Conservation (phyloP, 1,140 invertebrate species). For the Drosophila sproati region DNA sequence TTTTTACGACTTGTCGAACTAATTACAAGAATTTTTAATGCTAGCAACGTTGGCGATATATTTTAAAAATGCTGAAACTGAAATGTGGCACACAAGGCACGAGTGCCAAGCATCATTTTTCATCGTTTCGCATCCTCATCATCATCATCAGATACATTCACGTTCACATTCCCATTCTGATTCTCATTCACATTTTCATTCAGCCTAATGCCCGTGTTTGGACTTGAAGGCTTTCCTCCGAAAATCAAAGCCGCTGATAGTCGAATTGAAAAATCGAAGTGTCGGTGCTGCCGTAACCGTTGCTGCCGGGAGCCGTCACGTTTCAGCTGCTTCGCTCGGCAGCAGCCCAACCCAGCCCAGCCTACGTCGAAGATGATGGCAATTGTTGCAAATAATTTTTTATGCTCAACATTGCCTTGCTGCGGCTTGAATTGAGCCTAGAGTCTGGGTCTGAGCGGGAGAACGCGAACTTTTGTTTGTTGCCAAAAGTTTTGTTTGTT, state of each 20-base stretch:
- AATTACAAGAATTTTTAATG: constrained; percentile 56
- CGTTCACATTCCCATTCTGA: constrained; percentile 18
- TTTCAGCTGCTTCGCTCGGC: constrained; percentile 39
- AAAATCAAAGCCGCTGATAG: constrained; percentile 66
- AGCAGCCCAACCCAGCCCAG: constrained; percentile 5
- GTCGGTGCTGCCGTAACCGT: constrained; percentile 17
- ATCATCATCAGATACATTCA: constrained; percentile 23
- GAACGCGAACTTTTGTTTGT: constrained; percentile 61
- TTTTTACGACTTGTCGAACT: constrained; percentile 72
- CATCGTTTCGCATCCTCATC: constrained; percentile 32
- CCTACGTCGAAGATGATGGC: constrained; percentile 61
- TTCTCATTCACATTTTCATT: constrained; percentile 31
- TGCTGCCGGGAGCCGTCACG: constrained; percentile 70
- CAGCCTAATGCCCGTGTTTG: constrained; percentile 16
- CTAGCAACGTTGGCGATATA: constrained; percentile 26
- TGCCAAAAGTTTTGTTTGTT: constrained; percentile 77
- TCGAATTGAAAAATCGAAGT: constrained; percentile 65
- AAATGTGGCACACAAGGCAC: constrained; percentile 22
- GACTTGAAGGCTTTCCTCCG: constrained; percentile 28
- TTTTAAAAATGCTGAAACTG: constrained; percentile 25
- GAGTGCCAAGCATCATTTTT: constrained; percentile 23
- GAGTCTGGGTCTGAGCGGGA: constrained; percentile 13
- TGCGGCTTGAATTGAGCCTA: background rate
- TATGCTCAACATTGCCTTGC: constrained; percentile 66
- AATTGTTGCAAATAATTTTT: constrained; percentile 83